Conservation (phyloP, 2,888 invertebrate species). For the Dinocampus coccinellae region DNA sequence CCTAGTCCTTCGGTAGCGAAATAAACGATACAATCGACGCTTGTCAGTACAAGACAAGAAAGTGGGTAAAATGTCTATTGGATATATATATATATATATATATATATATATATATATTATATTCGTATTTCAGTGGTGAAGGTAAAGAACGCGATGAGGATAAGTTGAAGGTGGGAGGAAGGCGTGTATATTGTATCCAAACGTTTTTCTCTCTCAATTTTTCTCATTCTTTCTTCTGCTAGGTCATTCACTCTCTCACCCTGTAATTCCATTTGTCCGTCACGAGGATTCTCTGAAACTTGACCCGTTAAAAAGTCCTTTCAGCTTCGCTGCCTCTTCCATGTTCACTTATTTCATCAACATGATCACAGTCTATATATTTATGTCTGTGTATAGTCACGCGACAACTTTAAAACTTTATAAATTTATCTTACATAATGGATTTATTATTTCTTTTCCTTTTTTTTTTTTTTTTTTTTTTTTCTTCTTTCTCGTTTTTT, state of each 20-base stretch:
- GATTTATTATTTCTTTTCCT: neutral
- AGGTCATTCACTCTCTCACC: constrained; percentile 24
- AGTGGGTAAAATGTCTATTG: constrained; percentile 19
- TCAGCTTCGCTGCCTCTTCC: constrained; percentile 31
- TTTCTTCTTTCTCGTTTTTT: no score
- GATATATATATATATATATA: constrained; percentile 1
- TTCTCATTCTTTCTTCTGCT: neutral
- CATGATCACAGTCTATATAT: neutral
- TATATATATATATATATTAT: neutral
- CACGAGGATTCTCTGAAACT: constrained; percentile 60
- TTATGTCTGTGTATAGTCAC: neutral
- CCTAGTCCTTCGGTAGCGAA: constrained; percentile 50
- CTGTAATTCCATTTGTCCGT: constrained; percentile 65
- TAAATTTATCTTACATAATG: neutral
- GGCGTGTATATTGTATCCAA: constrained; percentile 41
- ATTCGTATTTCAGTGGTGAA: neutral
- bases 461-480: neutral
- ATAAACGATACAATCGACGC: constrained; percentile 63
- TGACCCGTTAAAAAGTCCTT: constrained; percentile 66
- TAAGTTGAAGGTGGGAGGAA: no score
- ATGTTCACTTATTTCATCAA: constrained; percentile 5
- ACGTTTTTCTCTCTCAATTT: neutral
- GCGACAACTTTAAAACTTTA: neutral
- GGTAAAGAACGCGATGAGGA: constrained; percentile 24
- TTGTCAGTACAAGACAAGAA: constrained; percentile 52